These are phyloP conservation scores for Synaphobranchus kaupii DNA, from an alignment of 2,797 vertebrate genomes.

Conservation along the genomic window DNA sequence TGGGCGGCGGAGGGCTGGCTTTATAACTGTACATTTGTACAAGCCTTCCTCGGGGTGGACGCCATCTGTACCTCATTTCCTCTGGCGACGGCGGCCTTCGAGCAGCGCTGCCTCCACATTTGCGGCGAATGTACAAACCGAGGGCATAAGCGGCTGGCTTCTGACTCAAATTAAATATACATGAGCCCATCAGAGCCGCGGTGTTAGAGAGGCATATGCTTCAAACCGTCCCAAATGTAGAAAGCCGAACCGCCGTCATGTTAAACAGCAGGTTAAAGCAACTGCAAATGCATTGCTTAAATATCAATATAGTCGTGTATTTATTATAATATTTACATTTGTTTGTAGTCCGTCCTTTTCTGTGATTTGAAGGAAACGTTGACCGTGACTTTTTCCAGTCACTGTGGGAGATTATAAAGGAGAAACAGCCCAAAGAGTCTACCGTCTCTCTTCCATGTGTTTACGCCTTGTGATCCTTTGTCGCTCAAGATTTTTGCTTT, in stretches of 20 bases:
- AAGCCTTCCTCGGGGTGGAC: neutral
- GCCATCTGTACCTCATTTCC: slow-evolving; percentile 37
- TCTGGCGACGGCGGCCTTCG: slow-evolving; percentile 5
- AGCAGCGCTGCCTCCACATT: neutral
- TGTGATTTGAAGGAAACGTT: neutral
- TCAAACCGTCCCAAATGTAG: neutral
- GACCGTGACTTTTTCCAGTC: neutral
- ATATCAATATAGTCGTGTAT: neutral
- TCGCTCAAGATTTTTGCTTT: neutral
- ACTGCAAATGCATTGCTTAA: neutral
- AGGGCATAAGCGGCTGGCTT: neutral
- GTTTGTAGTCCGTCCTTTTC: neutral
- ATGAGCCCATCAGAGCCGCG: neutral
- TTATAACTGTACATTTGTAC: slow-evolving; percentile 22
- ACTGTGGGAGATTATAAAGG: neutral
- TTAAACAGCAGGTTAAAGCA: neutral
- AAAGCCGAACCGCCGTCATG: neutral
- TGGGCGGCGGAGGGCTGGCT: neutral
- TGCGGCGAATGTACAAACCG: neutral
- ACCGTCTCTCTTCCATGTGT: neutral
- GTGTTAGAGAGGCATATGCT: neutral
- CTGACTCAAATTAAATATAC: slow-evolving; percentile 25
- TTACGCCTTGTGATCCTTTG: neutral
- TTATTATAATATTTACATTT: neutral
- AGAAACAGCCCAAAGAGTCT: neutral